Evolutionary conservation across 2,113 vertebrate species (phyloP).

Genomic region (Hoplias malabaricus): DNA sequence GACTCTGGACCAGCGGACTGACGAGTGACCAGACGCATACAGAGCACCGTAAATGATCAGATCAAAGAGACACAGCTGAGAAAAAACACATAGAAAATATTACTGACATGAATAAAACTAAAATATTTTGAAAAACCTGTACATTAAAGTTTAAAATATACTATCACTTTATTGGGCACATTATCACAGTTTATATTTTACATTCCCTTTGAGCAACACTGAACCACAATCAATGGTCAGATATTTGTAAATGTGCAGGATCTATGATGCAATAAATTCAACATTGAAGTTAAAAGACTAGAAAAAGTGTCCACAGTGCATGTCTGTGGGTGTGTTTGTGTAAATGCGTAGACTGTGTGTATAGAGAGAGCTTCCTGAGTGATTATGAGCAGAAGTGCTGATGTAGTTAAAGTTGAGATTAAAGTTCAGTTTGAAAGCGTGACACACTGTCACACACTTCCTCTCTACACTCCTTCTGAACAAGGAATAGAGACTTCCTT

Average conservation of each 20-base stretch:
- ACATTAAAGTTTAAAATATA: no score
- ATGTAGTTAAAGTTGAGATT: slow-evolving; percentile 42
- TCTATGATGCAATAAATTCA: no score
- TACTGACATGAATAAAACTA: neutral
- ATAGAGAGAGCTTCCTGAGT: slow-evolving; percentile 5
- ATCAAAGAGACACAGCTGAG: slow-evolving; percentile 83
- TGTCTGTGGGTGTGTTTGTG: no score
- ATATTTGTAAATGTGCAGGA: neutral
- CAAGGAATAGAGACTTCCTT: no score
- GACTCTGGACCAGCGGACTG: slow-evolving; percentile 85
- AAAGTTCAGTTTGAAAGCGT: slow-evolving; percentile 60
- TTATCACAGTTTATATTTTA: no score
- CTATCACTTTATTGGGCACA: no score
- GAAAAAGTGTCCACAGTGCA: no score
- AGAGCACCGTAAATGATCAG: slow-evolving; percentile 80
- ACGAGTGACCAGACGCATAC: slow-evolving; percentile 61
- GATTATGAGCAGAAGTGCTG: slow-evolving; percentile 51
- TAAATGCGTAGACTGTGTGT: no score
- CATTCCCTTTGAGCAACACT: no score
- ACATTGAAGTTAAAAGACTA: no score
- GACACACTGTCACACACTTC: slow-evolving; percentile 23
- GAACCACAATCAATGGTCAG: no score
- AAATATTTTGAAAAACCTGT: no score
- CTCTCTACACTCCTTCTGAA: neutral
- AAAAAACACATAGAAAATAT: neutral